These are phyloP conservation scores for Phoxinus dragarum DNA, from an alignment of 2,797 vertebrate genomes.

Conservation along the genomic window DNA sequence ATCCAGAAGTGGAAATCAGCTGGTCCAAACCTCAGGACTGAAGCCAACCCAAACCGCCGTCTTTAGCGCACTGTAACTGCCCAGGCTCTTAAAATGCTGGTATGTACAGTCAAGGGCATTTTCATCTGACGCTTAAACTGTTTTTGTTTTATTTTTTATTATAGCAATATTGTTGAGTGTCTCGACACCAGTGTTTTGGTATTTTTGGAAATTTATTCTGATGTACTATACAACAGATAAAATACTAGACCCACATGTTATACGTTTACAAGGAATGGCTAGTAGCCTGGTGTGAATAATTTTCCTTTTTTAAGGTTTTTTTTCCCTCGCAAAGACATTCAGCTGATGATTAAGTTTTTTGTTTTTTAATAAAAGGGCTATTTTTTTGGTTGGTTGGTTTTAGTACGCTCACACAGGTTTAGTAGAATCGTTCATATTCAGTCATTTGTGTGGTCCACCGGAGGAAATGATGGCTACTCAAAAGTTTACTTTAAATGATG, in stretches of 20 bases:
- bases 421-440: constrained; percentile 6
- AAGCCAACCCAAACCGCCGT: constrained; percentile 39
- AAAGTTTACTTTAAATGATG: constrained; percentile 37
- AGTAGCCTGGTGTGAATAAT: background rate
- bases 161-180: background rate
- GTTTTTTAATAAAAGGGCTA: background rate
- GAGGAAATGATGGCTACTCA: constrained; percentile 40
- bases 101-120: constrained; percentile 55
- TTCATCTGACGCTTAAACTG: constrained; percentile 15
- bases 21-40: constrained; percentile 40
- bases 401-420: background rate
- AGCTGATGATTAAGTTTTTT: background rate
- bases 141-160: constrained; percentile 12
- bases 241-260: background rate
- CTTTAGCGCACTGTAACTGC: constrained; percentile 32
- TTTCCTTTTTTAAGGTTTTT: constrained; percentile 22
- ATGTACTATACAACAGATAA: background rate
- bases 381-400: background rate
- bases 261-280: background rate
- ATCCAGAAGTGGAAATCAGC: constrained; percentile 53
- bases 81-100: constrained; percentile 52
- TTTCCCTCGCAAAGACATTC: background rate
- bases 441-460: constrained; percentile 32
- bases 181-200: background rate
- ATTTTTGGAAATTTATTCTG: background rate